These are phyloP conservation scores for Onchidella celtica DNA, from an alignment of 2,888 invertebrate species.

Conservation along the genomic window DNA sequence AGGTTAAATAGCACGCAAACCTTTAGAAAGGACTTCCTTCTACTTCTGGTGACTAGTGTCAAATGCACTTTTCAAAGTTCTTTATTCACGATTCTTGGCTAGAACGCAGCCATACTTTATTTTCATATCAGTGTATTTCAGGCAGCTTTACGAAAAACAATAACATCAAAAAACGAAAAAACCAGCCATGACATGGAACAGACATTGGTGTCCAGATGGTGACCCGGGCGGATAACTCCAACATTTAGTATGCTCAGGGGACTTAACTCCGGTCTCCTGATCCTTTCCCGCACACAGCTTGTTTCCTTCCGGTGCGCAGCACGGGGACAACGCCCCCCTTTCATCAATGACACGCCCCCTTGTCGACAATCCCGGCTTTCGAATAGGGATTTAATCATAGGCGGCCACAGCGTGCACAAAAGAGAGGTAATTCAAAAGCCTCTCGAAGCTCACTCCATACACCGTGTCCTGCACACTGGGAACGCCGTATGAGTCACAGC, in stretches of 20 bases:
- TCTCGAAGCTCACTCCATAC: neutral
- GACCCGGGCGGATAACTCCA: neutral
- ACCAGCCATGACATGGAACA: too few relatives aligned
- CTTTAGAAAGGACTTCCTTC: too few relatives aligned
- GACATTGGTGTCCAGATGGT: conserved; percentile 11
- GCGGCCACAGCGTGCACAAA: conserved; percentile 6
- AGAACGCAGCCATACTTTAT: too few relatives aligned
- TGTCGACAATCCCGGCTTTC: conserved; percentile 39
- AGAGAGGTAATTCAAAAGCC: conserved; percentile 22
- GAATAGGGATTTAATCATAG: conserved; percentile 33
- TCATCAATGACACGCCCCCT: conserved; percentile 36
- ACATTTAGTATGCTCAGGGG: conserved; percentile 6
- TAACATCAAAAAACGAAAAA: too few relatives aligned
- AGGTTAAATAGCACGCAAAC: too few relatives aligned
- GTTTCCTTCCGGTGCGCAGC: conserved; percentile 41
- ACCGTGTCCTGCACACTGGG: neutral
- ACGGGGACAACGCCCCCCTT: conserved; percentile 25
- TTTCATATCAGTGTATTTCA: too few relatives aligned
- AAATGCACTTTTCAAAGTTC: too few relatives aligned
- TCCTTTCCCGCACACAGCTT: conserved; percentile 34
- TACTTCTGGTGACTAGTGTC: too few relatives aligned
- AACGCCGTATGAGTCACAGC: conserved; percentile 12
- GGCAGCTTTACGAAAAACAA: too few relatives aligned
- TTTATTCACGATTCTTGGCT: too few relatives aligned
- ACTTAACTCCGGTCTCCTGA: conserved; percentile 33